These are phyloP conservation scores for Phyllotis vaccarum DNA, from an alignment of 2,797 vertebrate genomes.

Conservation along the genomic window DNA sequence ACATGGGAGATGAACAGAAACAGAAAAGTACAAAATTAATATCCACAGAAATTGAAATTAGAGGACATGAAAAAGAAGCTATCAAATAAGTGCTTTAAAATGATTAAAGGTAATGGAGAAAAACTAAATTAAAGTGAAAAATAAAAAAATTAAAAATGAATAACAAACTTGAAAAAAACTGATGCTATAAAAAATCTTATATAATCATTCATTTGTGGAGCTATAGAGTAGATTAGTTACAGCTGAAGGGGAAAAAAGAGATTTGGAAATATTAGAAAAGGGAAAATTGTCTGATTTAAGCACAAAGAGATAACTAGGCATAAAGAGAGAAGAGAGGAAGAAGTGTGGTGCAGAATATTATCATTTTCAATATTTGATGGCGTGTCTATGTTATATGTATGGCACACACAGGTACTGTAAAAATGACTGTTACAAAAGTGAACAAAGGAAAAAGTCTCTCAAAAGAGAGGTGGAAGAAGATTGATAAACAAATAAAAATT, in stretches of 20 bases:
- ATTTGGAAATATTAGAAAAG: conserved; percentile 33
- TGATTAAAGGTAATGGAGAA: conserved; percentile 71
- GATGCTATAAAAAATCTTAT: neutral
- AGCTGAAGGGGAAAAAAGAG: conserved; percentile 35
- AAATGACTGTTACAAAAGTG: neutral
- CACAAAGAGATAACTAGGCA: neutral
- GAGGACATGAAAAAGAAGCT: conserved; percentile 61
- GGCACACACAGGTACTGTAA: neutral
- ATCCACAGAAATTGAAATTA: conserved; percentile 69
- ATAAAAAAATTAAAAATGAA: conserved; percentile 45
- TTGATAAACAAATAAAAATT: neutral
- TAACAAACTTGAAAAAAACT: conserved; percentile 39
- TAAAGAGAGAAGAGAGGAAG: neutral
- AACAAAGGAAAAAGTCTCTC: neutral
- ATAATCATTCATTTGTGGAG: neutral
- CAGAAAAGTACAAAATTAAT: conserved; percentile 74
- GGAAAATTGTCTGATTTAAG: neutral
- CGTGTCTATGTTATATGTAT: neutral
- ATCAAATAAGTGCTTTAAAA: conserved; percentile 61
- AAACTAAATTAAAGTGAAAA: conserved; percentile 58
- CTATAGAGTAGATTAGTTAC: neutral
- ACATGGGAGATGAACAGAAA: conserved; percentile 52
- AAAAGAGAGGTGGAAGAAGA: neutral
- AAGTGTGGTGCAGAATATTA: neutral
- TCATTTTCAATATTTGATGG: neutral